A percentile compares a stretch with the other conserved stretches of the same genome.
phyloP scores from a whole-genome alignment of 2,113 vertebrate species.

The Hyaena hyaena region DNA sequence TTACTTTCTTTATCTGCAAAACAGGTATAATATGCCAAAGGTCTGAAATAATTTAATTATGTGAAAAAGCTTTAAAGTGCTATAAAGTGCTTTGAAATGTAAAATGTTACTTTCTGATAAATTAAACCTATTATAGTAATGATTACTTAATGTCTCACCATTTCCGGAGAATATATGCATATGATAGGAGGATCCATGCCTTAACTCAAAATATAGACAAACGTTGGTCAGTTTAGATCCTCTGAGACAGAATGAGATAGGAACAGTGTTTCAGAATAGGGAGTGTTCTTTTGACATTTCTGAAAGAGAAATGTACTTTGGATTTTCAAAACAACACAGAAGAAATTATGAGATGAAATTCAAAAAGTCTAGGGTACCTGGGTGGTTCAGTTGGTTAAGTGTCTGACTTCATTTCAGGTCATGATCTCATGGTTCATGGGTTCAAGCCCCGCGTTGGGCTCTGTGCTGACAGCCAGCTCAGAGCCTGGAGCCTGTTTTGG shows the following conservation, averaged over 20 bases:
- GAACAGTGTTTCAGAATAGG: neutral
- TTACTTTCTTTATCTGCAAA: neutral
- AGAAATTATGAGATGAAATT: neutral
- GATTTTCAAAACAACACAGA: conserved; percentile 4
- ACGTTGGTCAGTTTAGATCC: neutral
- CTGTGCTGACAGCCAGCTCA: too few species aligned
- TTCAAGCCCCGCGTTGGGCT: too few species aligned
- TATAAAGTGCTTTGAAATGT: neutral
- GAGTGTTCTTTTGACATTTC: neutral
- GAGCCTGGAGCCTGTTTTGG: too few species aligned
- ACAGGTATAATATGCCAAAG: neutral
- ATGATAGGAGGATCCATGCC: neutral
- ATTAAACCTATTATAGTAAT: neutral
- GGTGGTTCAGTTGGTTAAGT: too few species aligned
- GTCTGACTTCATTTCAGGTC: too few species aligned
- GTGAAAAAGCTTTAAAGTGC: neutral
- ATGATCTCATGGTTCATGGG: too few species aligned
- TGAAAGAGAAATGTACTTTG: neutral
- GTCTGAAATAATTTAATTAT: neutral
- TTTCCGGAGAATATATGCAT: neutral
- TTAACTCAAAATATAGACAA: neutral
- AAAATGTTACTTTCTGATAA: neutral
- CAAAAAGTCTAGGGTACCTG: neutral
- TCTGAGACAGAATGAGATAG: neutral
- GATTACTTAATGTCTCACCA: neutral